Conservation (phyloP, 2,113 vertebrate species). For the Erythrolamprus reginae region DNA sequence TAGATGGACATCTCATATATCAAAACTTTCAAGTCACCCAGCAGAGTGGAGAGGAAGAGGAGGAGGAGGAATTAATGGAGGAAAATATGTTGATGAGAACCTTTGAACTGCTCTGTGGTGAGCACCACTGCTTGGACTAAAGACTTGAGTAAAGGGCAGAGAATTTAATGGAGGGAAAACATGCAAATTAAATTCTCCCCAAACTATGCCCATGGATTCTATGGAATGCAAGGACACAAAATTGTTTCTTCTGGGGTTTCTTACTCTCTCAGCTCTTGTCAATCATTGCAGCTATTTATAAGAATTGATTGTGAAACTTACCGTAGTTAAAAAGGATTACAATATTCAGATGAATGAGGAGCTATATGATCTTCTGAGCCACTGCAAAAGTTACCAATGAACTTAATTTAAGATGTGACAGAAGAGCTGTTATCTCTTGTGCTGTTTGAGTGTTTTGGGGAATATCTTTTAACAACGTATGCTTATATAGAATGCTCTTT, state of each 20-base stretch:
- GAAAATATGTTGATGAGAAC: background rate
- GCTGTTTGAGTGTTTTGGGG: background rate
- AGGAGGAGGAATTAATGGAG: background rate
- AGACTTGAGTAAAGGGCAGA: background rate
- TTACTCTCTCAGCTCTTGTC: background rate
- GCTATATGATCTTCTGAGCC: background rate
- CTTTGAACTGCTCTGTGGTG: background rate
- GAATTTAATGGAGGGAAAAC: background rate
- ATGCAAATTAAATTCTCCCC: background rate
- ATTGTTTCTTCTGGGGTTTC: background rate
- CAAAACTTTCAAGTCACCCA: slow-evolving; percentile 8
- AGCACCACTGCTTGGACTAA: background rate
- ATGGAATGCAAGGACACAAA: background rate
- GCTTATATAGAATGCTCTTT: background rate
- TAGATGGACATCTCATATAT: background rate
- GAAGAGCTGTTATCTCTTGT: background rate
- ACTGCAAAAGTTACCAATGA: background rate
- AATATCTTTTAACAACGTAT: background rate
- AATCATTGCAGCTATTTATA: background rate
- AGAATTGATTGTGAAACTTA: background rate
- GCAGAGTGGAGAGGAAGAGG: background rate
- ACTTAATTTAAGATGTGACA: background rate
- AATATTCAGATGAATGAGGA: background rate
- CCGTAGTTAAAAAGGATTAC: background rate
- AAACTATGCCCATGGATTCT: background rate